These are phyloP conservation scores for Anastrepha ludens DNA, from an alignment of 1,140 invertebrate species.

Conservation along the genomic window DNA sequence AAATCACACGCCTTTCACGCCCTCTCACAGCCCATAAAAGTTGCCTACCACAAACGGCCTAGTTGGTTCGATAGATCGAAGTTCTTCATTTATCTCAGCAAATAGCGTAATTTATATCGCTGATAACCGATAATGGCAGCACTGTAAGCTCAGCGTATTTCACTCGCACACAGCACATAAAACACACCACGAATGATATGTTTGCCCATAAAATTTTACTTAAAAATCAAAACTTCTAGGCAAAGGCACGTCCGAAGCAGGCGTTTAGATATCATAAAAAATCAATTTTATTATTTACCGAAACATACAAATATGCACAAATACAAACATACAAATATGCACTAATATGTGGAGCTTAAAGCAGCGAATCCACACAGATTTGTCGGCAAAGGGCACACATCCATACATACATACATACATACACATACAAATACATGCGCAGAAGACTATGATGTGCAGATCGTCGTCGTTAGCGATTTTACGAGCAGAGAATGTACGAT, in stretches of 20 bases:
- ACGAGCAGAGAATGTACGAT: slow-evolving; percentile 27
- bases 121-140: slow-evolving; percentile 28
- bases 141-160: neutral
- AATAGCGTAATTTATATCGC: neutral
- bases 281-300: slow-evolving; percentile 51
- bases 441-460: neutral
- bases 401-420: neutral
- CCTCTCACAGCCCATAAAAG: too few relatives aligned
- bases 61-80: neutral
- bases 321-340: neutral
- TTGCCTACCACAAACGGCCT: too few relatives aligned
- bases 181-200: neutral
- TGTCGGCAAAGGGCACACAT: neutral
- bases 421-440: neutral
- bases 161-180: neutral
- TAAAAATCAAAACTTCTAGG: slow-evolving; percentile 22
- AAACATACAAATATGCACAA: neutral
- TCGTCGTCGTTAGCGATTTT: slow-evolving; percentile 21
- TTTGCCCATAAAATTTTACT: slow-evolving; percentile 29
- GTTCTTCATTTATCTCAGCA: neutral
- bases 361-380: neutral
- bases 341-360: neutral
- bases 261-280: slow-evolving; percentile 38
- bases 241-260: neutral
- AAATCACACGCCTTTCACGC: too few relatives aligned